These are phyloP conservation scores for Botia almorhae DNA, from an alignment of 2,797 vertebrate species.

Conservation along the genomic window DNA sequence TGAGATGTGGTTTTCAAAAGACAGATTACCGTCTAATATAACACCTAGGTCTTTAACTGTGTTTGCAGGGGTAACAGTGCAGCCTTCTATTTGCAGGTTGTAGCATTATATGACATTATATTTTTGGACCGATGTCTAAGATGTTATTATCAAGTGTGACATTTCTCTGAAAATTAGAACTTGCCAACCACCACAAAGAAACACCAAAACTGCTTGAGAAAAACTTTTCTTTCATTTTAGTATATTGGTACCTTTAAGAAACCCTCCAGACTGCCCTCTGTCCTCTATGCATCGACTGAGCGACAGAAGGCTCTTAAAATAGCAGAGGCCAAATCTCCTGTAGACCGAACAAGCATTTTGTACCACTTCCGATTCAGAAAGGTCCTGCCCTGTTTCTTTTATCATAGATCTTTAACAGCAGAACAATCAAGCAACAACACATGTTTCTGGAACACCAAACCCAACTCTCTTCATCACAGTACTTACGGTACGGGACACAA, in stretches of 20 bases:
- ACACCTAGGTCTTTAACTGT: no score
- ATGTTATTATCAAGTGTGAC: not conserved
- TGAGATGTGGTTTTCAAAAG: no score
- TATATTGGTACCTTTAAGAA: not conserved
- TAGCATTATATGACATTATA: not conserved
- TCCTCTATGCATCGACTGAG: constrained; percentile 61
- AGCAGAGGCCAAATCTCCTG: constrained; percentile 68
- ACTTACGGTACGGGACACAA: constrained; percentile 46
- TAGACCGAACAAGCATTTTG: constrained; percentile 69
- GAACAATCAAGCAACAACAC: constrained; percentile 74
- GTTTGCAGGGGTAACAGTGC: no score
- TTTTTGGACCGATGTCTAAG: not conserved
- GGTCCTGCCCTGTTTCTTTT: constrained; percentile 73
- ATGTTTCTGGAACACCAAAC: constrained; percentile 69
- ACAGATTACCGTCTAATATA: no score
- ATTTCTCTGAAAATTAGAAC: not conserved
- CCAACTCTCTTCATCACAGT: constrained; percentile 40
- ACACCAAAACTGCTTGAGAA: no score
- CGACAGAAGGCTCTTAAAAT: constrained; percentile 68
- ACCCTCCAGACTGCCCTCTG: constrained; percentile 52
- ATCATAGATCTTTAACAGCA: constrained; percentile 75
- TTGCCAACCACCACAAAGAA: not conserved
- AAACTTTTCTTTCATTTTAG: no score
- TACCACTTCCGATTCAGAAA: constrained; percentile 73
- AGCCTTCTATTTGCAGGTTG: no score